Base-by-base conservation (phyloP, 2,113 vertebrate genomes). In the Carettochelys insculpta region DNA sequence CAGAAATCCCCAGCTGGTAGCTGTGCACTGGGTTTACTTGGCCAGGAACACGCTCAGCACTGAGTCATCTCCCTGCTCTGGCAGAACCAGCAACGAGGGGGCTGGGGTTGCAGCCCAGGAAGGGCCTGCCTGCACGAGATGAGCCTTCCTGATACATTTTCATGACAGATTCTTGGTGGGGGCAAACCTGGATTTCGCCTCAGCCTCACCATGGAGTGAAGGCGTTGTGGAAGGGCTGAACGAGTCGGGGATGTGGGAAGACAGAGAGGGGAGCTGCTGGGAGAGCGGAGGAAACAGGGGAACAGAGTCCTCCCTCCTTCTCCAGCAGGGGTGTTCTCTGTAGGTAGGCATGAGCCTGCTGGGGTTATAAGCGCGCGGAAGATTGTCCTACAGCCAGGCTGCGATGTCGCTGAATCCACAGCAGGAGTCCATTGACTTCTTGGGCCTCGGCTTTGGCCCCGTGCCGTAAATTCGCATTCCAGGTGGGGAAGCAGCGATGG, bases 1-100 rank as follows among this genome's bases (percentile, higher is more conserved):
- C 22, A 50, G 92, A 82, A 96, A 12, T 58, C 61, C 80, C 61
- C 3, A 86, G 48, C 47, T 4, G 6, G 7, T 78, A 0, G 47
- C 82, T 75, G 77, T 90, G 92, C 56, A 1, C 3, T 80, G 90
- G 20, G 41, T 68, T 93, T 56, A 53, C 85, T 94, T 96, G 94
- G 94, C 93, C 1, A 5, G 50, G 82, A 5, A 53, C 76, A 81
- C 25, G 3, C 71, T 77, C 88, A 90, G 92, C 78, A 5, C 61
- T 0, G 84, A 3, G 54, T 80, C 75, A 0, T 77, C 52, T 68
- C 24, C 1, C 71, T 92, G 3, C 25, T 90, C 87, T 93, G 90
- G 52, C 2, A 80, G 90, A 90, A 87, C 91, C 4, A 0, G 68
- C 9, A 83, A 41, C 2, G 82, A 68, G 77, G 56, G 82, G 82